Evolutionary conservation across 2,888 invertebrate species (phyloP).

Genomic region (Mechanitis messenoides): DNA sequence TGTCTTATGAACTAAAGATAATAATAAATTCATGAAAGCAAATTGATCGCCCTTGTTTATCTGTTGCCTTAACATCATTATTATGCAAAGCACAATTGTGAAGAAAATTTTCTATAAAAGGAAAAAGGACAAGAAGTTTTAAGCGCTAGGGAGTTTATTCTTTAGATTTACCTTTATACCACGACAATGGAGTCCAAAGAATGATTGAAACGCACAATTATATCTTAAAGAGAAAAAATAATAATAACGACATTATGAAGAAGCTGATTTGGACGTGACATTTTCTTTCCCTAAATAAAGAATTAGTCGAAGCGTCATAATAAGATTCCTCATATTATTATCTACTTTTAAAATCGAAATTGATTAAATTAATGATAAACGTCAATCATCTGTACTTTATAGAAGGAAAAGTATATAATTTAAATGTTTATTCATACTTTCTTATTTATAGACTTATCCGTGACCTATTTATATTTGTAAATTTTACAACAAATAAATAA

Average conservation of each 20-base stretch:
- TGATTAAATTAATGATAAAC: neutral
- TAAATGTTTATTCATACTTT: too few relatives aligned
- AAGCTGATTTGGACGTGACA: conserved; percentile 9
- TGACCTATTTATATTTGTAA: too few relatives aligned
- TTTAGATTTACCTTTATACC: conserved; percentile 27
- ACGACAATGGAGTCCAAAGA: conserved; percentile 25
- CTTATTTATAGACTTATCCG: too few relatives aligned
- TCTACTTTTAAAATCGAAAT: too few relatives aligned
- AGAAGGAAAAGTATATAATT: too few relatives aligned
- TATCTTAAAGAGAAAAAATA: conserved; percentile 17
- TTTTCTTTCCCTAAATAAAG: neutral
- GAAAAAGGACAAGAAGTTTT: conserved; percentile 10
- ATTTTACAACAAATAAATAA: too few relatives aligned
- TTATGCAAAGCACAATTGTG: conserved; percentile 10
- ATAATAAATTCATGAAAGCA: neutral
- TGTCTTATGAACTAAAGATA: conserved; percentile 22
- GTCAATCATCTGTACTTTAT: neutral
- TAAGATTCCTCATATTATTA: neutral
- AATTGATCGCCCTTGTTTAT: neutral
- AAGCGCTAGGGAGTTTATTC: conserved; percentile 15
- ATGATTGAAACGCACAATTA: conserved; percentile 30
- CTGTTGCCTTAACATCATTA: conserved; percentile 11
- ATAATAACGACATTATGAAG: conserved; percentile 12
- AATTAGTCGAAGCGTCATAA: conserved; percentile 6
- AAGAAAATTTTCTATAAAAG: conserved; percentile 12